Conservation (phyloP, 2,888 invertebrate species). For the Chloromyia formosa region DNA sequence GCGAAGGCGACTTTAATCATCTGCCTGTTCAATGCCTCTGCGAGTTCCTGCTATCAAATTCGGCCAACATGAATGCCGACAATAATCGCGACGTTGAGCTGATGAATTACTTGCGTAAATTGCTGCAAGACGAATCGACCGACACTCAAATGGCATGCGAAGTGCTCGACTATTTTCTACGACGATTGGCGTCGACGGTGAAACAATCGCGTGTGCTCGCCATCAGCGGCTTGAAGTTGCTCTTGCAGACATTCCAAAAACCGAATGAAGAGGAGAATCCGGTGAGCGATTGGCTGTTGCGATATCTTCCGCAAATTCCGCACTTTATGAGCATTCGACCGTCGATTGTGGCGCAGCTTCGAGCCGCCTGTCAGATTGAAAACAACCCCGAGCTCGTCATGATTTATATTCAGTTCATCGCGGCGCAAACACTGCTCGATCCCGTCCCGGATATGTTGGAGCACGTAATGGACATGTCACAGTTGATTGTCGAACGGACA, state of each 20-base stretch:
- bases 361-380: constrained; percentile 90
- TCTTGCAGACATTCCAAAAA: constrained; percentile 64
- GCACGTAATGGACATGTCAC: constrained; percentile 83
- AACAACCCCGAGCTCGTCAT: constrained; percentile 77
- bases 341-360: constrained; percentile 76
- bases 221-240: constrained; percentile 73
- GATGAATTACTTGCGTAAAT: constrained; percentile 68
- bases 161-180: constrained; percentile 88
- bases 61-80: constrained; percentile 74
- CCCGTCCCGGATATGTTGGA: constrained; percentile 74
- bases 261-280: constrained; percentile 61
- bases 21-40: constrained; percentile 97
- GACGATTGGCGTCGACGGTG: constrained; percentile 83
- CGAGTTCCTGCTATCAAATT: constrained; percentile 85
- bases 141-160: constrained; percentile 77
- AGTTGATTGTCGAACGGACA: constrained; percentile 89
- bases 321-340: constrained; percentile 79
- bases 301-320: constrained; percentile 76
- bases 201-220: constrained; percentile 81
- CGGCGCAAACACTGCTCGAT: constrained; percentile 75
- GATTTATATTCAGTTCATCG: constrained; percentile 87
- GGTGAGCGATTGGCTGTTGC: constrained; percentile 67
- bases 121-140: constrained; percentile 65
- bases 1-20: constrained; percentile 79
- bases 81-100: constrained; percentile 75